Conservation (phyloP, 2,888 invertebrate genomes). For the Sipunculus nudus region DNA sequence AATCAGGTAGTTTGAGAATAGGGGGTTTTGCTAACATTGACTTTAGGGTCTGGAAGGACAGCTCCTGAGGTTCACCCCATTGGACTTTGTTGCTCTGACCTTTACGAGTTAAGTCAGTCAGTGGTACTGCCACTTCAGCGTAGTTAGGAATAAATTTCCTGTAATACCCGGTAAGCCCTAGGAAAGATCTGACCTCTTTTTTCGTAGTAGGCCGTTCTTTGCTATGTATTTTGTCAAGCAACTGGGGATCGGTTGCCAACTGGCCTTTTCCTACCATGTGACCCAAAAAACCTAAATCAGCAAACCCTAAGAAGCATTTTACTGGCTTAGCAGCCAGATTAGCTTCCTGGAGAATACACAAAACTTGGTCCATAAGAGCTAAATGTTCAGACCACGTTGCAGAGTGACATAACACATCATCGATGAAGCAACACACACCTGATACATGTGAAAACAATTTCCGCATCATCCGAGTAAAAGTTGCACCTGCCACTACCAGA, state of each 20-base stretch:
- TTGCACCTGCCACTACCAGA: conserved; percentile 8
- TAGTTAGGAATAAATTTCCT: conserved; percentile 16
- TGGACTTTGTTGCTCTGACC: conserved; percentile 11
- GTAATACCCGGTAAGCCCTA: conserved; percentile 17
- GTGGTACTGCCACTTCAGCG: conserved; percentile 28
- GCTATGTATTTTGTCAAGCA: conserved; percentile 7
- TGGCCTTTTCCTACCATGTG: conserved; percentile 5
- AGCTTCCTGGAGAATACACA: background rate
- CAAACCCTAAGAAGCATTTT: conserved; percentile 14
- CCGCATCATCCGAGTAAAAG: conserved; percentile 12
- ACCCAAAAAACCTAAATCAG: conserved; percentile 10
- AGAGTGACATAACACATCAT: conserved; percentile 13
- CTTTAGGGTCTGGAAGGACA: conserved; percentile 28
- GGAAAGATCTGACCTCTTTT: conserved; percentile 7
- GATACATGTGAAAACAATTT: conserved; percentile 11
- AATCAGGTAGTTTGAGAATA: conserved; percentile 33
- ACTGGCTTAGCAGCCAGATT: conserved; percentile 1
- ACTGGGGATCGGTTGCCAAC: background rate
- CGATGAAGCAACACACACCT: conserved; percentile 6
- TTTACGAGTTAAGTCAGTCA: conserved; percentile 31
- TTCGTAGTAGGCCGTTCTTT: conserved; percentile 6
- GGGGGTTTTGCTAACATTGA: conserved; percentile 11
- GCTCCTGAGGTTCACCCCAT: conserved; percentile 19
- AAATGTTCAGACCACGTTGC: conserved; percentile 15
- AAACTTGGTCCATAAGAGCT: background rate